Percentiles rank a stretch among this genome's conserved stretches.
Evolutionary conservation across 1,140 invertebrate species (phyloP).

Genomic region (Thaumetopoea pityocampa): DNA sequence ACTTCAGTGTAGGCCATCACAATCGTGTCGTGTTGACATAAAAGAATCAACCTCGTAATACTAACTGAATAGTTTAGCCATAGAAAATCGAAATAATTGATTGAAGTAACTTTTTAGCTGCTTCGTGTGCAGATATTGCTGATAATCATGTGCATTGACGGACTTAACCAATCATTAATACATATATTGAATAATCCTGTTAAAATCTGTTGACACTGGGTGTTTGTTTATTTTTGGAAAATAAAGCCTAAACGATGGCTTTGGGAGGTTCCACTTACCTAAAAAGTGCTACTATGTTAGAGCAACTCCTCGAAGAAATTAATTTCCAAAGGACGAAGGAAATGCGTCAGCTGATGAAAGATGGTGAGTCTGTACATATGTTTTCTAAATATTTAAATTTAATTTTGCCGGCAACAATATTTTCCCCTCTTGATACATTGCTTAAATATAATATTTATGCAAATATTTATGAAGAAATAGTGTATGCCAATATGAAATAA

Average conservation of each 20-base stretch:
- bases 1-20: too few species aligned
- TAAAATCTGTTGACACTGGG: conserved; percentile 26
- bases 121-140: too few species aligned
- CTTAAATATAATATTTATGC: not conserved
- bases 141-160: too few species aligned
- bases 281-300: conserved; percentile 84
- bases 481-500: too few species aligned
- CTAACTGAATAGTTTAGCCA: too few species aligned
- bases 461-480: not conserved
- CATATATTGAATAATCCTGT: conserved; percentile 3
- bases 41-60: too few species aligned
- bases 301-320: conserved; percentile 92
- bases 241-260: conserved; percentile 67
- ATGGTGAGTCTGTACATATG: conserved; percentile 77
- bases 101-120: too few species aligned
- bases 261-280: conserved; percentile 77
- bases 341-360: conserved; percentile 90
- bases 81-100: too few species aligned
- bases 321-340: conserved; percentile 93
- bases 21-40: too few species aligned
- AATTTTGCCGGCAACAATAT: not conserved
- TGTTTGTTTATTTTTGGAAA: conserved; percentile 27
- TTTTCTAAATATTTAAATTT: not conserved
- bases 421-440: not conserved
- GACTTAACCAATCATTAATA: too few species aligned